Base-by-base conservation (phyloP, 1,140 invertebrate species). In the Drosophila bocki region DNA sequence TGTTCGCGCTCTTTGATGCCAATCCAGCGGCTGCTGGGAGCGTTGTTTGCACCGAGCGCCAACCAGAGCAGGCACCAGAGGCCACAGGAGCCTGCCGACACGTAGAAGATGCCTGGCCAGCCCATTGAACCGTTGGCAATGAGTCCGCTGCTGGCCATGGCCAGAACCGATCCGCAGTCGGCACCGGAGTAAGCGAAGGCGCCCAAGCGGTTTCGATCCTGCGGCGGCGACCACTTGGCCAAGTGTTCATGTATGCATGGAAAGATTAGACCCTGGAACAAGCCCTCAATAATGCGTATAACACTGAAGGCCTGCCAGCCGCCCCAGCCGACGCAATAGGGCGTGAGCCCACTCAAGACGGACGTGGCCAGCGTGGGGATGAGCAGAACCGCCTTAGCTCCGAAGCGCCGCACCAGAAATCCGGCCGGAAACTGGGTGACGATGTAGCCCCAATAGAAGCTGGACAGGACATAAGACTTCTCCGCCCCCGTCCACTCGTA, bases 61-160 rank as follows among this genome's bases (percentile, higher is more conserved):
- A 94, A 93, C 94, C 96, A 97, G 0, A 95, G 17, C 0, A 94
- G 51, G 7, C 94, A 94, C 94, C 96, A 96, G 0, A 94, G 3
- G 7, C 96, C 79, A 17, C 95, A 94, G 0, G 95, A 56, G 7
- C 88, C 93, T 22, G 97, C 97, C 84, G 97, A 96, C 0, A 95
- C 88, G 85, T 97, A 98, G 87, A 97, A 97, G 11, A 96, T 95
- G 26, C 95, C 94, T 0, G 96, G 96, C 97, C 97, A 97, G 13
- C 97, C 97, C 19, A 94, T 77, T 0, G 72, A 70, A 1, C 95
- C 95, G 1, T 93, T 93, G 0, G 96, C 95, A 4, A 97, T 93
- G 1, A 94, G 72, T 3, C 97, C 97, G 35, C 95, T 95, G 1
- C 77, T 59, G 90, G 96, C 94, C 15, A 95, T 94, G 1, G 97